phyloP scores from a whole-genome alignment of 2,113 vertebrate genomes.

The Phodopus roborovskii region DNA sequence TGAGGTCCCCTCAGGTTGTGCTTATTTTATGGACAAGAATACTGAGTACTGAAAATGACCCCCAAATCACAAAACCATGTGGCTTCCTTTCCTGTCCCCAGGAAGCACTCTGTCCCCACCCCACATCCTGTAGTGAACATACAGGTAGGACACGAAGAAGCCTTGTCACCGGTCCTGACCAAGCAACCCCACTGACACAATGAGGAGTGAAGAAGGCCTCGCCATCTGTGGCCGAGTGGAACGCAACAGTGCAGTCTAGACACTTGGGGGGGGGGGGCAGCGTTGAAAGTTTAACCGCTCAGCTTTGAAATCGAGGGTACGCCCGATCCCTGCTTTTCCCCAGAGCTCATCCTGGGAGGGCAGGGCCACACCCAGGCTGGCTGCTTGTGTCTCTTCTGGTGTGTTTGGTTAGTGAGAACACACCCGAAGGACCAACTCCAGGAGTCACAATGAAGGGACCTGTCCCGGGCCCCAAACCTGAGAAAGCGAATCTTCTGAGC shows the following conservation, averaged over 20 bases:
- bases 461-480: not conserved
- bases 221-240: not conserved
- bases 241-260: not conserved
- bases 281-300: not conserved
- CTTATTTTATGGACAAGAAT: not conserved
- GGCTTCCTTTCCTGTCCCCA: not conserved
- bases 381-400: not conserved
- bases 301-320: not conserved
- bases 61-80: not conserved
- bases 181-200: not conserved
- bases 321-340: not conserved
- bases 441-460: not conserved
- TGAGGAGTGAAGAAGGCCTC: not conserved
- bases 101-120: too few species aligned
- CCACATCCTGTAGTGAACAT: not conserved
- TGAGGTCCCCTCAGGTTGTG: not conserved
- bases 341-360: not conserved
- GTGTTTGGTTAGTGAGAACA: not conserved
- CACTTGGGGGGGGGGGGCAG: too few species aligned
- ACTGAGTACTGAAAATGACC: not conserved
- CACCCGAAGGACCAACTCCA: not conserved
- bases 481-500: not conserved
- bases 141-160: not conserved
- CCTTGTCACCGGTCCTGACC: not conserved
- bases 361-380: rapidly evolving